Conservation (phyloP, 2,113 vertebrate genomes). For the Pedionomus torquatus region DNA sequence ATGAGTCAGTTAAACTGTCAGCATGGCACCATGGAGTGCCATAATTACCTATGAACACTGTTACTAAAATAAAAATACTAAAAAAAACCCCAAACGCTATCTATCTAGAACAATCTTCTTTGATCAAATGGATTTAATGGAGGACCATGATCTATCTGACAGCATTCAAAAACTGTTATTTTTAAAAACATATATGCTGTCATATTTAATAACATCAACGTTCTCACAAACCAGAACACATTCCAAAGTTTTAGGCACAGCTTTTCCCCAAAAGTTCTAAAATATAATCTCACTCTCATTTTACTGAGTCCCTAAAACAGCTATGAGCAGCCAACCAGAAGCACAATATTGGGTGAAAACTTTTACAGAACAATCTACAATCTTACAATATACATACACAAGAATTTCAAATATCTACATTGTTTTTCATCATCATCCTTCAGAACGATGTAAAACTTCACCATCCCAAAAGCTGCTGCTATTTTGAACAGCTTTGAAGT, state of each 20-base stretch:
- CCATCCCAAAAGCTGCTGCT: neutral
- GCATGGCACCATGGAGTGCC: neutral
- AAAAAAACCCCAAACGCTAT: neutral
- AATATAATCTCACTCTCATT: neutral
- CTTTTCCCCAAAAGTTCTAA: neutral
- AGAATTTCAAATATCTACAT: neutral
- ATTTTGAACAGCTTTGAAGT: neutral
- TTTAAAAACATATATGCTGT: neutral
- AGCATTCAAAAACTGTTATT: constrained; percentile 27
- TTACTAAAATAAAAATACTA: neutral
- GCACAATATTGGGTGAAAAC: neutral
- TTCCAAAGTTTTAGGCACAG: neutral
- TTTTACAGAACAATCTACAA: neutral
- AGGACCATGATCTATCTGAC: constrained; percentile 15
- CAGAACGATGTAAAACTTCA: neutral
- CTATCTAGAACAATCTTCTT: neutral
- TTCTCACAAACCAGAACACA: neutral
- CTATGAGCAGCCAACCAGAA: neutral
- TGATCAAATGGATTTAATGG: constrained; percentile 2
- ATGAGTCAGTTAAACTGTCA: neutral
- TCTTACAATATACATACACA: neutral
- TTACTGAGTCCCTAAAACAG: neutral
- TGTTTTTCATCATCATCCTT: neutral
- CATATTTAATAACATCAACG: neutral
- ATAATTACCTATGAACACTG: neutral